Base-by-base conservation (phyloP, 1,140 invertebrate species). In the Neuroterus valhalla region DNA sequence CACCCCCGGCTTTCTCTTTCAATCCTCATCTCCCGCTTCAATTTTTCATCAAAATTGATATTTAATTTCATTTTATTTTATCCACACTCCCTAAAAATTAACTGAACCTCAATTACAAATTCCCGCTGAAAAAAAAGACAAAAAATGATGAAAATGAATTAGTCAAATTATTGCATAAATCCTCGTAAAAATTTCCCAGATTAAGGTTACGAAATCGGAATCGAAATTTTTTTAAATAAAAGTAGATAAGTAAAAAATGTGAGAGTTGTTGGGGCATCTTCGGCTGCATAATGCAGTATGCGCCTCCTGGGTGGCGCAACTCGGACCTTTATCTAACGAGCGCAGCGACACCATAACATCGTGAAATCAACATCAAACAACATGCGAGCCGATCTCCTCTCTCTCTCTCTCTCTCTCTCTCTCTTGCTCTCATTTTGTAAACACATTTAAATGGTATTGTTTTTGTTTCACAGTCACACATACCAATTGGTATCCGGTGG, bases 331-430 rank as follows among this genome's bases (percentile, higher is more conserved):
- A 86, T 86, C 80, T 74, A 71, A 70, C 50, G 70, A 75, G 55
- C 71, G 67, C 62, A 38, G 68, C 62, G 82, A 85, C 85, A 86
- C 81, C 82, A 81, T 80, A 87, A 87, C 82, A 87, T 75, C 70
- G 66, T 72, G 71, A 73, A 84, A 84, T 75, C 79, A 76, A 87
- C 85, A 85, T 81, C 78, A 85, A 85, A 86, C 79, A 82, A 83
- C 85, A 82, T 77, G 79, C 77, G 74, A 82, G 74, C 50, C 83
- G 76, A 85, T 81, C 81, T 79, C 75, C 77, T 77, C 55, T 71
- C n/a, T n/a, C n/a, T n/a, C n/a, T n/a, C n/a, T n/a, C n/a, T n/a
- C n/a, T n/a, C n/a, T n/a, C n/a, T n/a, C n/a, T n/a, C n/a, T n/a
- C n/a, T n/a, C n/a, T n/a, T n/a, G n/a, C n/a, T 62, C 50, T 70